Evolutionary conservation across 1,140 invertebrate species (phyloP).

Genomic region (Venturia canescens): DNA sequence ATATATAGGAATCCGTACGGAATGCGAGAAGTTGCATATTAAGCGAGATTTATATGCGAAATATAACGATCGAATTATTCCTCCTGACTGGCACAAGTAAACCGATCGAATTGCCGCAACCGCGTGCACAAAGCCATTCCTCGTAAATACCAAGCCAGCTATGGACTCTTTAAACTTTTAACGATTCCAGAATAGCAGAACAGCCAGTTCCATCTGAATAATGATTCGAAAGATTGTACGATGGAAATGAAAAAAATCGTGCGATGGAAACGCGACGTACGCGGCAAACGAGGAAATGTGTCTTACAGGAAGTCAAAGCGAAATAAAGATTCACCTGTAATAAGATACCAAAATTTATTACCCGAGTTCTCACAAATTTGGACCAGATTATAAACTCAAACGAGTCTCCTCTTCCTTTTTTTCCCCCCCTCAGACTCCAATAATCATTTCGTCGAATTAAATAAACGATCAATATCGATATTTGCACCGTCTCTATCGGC

Average conservation of each 20-base stretch:
- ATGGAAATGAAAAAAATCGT: not conserved
- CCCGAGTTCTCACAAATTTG: no score
- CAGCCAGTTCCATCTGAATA: not conserved
- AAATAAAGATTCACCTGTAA: not conserved
- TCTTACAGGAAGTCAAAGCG: not conserved
- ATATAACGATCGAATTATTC: constrained; percentile 20
- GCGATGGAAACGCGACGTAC: not conserved
- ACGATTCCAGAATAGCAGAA: not conserved
- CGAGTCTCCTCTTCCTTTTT: no score
- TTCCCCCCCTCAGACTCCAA: no score
- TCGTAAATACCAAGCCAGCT: not conserved
- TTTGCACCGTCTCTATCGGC: not conserved
- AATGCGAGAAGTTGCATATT: constrained; percentile 12
- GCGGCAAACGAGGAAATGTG: not conserved
- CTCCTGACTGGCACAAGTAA: not conserved
- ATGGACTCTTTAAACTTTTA: not conserved
- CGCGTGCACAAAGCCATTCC: not conserved
- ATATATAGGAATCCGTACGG: not conserved
- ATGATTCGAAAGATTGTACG: not conserved
- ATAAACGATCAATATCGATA: not conserved
- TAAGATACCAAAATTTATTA: not conserved
- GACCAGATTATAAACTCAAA: no score
- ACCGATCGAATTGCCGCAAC: not conserved
- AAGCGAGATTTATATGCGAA: constrained; percentile 34
- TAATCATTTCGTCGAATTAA: no score